Conservation (phyloP, 2,888 invertebrate genomes). For the Leptothorax acervorum region DNA sequence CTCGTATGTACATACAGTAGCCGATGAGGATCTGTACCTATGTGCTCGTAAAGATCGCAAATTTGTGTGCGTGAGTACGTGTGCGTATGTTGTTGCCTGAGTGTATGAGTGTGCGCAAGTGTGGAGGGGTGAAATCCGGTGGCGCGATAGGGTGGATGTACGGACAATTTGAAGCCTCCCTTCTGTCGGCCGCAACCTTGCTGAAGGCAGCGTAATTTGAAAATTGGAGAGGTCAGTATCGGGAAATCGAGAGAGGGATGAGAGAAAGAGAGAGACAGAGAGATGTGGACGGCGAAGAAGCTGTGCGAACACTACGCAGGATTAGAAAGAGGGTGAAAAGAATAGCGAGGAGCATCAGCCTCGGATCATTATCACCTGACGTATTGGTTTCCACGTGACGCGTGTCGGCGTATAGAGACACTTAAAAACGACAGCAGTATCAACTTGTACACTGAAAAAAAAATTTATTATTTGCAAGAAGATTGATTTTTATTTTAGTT, state of each 20-base stretch:
- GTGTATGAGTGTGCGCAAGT: not conserved
- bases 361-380: not conserved
- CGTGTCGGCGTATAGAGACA: not conserved
- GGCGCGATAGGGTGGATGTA: constrained; percentile 22
- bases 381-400: not conserved
- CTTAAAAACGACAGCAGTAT: not conserved
- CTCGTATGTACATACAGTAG: not conserved
- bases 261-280: constrained; percentile 11
- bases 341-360: constrained; percentile 16
- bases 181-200: constrained; percentile 39
- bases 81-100: not conserved
- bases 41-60: constrained; percentile 14
- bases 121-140: constrained; percentile 16
- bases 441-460: not conserved
- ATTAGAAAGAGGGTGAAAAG: constrained; percentile 36
- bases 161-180: constrained; percentile 45
- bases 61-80: not conserved
- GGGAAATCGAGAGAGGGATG: constrained; percentile 65
- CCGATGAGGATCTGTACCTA: not conserved
- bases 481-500: too few species aligned
- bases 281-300: constrained; percentile 29
- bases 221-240: constrained; percentile 79
- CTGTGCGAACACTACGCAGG: constrained; percentile 30
- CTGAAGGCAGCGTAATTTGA: constrained; percentile 70
- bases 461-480: too few species aligned